Percentiles rank a stretch among this genome's conserved stretches.
These are phyloP conservation scores for Diglossa cyanea DNA, from an alignment of 2,797 vertebrate genomes.

Conservation along the genomic window DNA sequence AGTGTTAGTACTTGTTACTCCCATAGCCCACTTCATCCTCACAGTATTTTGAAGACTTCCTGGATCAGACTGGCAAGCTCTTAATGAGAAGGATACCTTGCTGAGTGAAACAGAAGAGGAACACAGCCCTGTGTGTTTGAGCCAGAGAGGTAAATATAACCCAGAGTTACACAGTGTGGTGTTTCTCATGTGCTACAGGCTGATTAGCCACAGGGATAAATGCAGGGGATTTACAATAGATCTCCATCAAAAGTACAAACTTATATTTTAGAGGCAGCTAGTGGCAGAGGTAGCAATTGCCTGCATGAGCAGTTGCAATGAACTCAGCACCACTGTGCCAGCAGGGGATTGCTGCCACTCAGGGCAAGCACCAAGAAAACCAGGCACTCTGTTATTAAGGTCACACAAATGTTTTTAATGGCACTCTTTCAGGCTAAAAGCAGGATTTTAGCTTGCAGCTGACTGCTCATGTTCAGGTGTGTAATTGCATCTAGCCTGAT, in stretches of 20 bases:
- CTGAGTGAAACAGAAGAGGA: background rate
- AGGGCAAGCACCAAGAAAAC: background rate
- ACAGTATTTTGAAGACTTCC: background rate
- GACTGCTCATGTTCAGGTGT: background rate
- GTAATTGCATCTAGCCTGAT: background rate
- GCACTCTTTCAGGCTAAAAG: background rate
- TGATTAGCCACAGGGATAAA: background rate
- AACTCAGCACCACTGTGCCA: background rate
- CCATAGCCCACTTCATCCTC: background rate
- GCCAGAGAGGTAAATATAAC: background rate
- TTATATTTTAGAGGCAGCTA: background rate
- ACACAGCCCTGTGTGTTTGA: background rate
- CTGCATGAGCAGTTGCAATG: fast-evolving
- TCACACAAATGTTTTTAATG: background rate
- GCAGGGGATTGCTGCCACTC: background rate
- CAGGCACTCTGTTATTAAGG: background rate
- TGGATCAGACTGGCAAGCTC: background rate
- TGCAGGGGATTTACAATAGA: background rate
- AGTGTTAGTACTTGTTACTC: background rate
- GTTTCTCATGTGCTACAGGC: background rate
- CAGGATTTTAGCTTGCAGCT: background rate
- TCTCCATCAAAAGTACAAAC: background rate
- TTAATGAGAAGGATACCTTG: background rate
- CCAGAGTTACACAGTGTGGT: background rate
- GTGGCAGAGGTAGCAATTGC: background rate